Base-by-base conservation (phyloP, 2,888 invertebrate species). In the Eristalis pertinax region DNA sequence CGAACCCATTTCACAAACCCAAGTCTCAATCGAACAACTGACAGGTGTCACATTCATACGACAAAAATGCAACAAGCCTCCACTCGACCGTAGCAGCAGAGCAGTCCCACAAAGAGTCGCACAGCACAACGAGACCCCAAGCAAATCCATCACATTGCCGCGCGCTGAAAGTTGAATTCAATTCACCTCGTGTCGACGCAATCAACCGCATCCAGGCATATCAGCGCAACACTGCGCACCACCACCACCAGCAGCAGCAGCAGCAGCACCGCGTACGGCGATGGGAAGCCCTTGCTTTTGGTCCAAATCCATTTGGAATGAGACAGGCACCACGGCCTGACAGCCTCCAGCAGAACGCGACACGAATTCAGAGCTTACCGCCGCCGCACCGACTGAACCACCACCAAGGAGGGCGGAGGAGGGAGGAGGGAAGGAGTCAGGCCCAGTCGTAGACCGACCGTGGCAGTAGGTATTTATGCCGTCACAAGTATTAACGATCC, bases 401-500 rank as follows among this genome's bases (percentile, higher is more conserved):
- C 50, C 4, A 5, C 19, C 13, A 68, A 15, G 32, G 19, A 50
- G 41, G 69, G 68, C 29, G n/a, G 24, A 32, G 69, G 68, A 22
- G 24, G 24, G 50, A 43, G n/a, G 15, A n/a, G 43, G 5, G 43
- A 19, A 50, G 50, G 19, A 50, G n/a, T 50, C 35, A 35, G 58
- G 41, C 58, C 41, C 58, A 73, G 32, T 24, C 64, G 24, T 22
- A 85, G 58, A 73, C 64, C 63, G 58, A 73, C 64, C 63, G 65
- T 75, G 65, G 65, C 82, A 86, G 82, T 75, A 86, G 75, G 83
- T 86, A 78, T 86, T 86, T 86, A 83, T 83, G 75, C 67, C 82
- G 82, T 86, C 85, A 86, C 75, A 86, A 86, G 75, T 83, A 86
- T 86, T 86, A 86, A 86, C 86, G 86, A 86, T 78, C 78, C 86